Percentiles rank a stretch among this genome's conserved stretches.
These are phyloP conservation scores for Drosophila ezoana DNA, from an alignment of 2,888 invertebrate genomes.

Conservation along the genomic window DNA sequence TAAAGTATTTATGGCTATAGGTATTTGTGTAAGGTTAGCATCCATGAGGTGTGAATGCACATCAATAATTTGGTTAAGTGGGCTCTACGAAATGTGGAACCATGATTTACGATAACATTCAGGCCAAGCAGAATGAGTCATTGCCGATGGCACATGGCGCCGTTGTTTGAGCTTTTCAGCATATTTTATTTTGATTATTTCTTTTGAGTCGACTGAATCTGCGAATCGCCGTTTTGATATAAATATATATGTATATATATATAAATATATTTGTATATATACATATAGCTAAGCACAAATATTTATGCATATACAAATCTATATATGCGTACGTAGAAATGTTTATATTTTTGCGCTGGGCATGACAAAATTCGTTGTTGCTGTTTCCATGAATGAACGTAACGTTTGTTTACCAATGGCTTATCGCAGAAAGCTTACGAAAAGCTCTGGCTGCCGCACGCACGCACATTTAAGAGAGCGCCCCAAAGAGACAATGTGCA, in stretches of 20 bases:
- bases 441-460: conserved; percentile 39
- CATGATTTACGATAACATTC: conserved; percentile 44
- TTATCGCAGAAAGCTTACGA: conserved; percentile 51
- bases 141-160: conserved; percentile 45
- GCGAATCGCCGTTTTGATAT: conserved; percentile 1
- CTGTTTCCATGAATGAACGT: conserved; percentile 82
- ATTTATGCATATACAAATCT: neutral
- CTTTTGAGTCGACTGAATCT: conserved; percentile 30
- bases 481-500: conserved; percentile 16
- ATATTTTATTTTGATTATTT: conserved; percentile 57
- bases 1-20: neutral
- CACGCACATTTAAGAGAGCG: conserved; percentile 21
- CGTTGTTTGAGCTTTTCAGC: conserved; percentile 51
- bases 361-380: conserved; percentile 46
- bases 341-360: conserved; percentile 25
- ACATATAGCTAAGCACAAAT: conserved; percentile 5
- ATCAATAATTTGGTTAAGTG: conserved; percentile 19
- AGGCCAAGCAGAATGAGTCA: conserved; percentile 40
- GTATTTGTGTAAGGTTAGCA: conserved; percentile 8
- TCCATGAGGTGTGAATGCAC: conserved; percentile 24
- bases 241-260: neutral
- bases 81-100: conserved; percentile 28
- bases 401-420: conserved; percentile 80
- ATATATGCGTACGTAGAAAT: conserved; percentile 20
- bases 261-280: neutral